Percentiles rank a stretch among this genome's conserved stretches.
phyloP scores from a whole-genome alignment of 2,113 vertebrate genomes.

The Oreochromis niloticus region DNA sequence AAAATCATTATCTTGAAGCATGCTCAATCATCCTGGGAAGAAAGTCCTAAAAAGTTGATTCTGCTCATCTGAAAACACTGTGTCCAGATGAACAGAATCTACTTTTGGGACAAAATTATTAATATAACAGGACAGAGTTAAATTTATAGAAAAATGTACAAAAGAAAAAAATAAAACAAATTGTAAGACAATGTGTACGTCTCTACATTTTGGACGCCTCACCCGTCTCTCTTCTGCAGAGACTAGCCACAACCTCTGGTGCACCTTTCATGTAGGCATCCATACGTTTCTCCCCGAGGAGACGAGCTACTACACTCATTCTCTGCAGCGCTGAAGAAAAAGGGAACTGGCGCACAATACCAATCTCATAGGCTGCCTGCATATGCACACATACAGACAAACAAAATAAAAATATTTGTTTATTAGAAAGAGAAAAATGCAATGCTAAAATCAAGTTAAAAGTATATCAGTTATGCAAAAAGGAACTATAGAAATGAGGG shows the following conservation, averaged over 20 bases:
- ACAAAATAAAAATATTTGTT: background rate
- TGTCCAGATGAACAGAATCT: background rate
- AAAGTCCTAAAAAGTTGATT: background rate
- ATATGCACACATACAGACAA: background rate
- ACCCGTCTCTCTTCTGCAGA: slow-evolving; percentile 92
- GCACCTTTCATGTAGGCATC: slow-evolving; percentile 94
- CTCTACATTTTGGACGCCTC: background rate
- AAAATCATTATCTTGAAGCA: background rate
- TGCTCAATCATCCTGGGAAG: background rate
- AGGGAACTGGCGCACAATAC: slow-evolving; percentile 95
- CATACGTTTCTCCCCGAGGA: slow-evolving; percentile 91
- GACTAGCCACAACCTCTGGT: slow-evolving; percentile 86
- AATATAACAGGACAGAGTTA: background rate
- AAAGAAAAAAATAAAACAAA: background rate
- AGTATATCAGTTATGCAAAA: background rate
- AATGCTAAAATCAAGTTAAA: fast-evolving
- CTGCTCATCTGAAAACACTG: background rate
- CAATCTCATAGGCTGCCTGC: slow-evolving; percentile 88
- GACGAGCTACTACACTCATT: slow-evolving; percentile 88
- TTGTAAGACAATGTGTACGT: fast-evolving
- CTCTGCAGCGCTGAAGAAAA: slow-evolving; percentile 93
- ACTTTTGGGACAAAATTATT: background rate
- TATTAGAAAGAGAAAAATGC: background rate
- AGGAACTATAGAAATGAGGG: background rate
- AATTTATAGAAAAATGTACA: background rate